A percentile compares a stretch with the other conserved stretches of the same genome.
phyloP scores from a whole-genome alignment of 2,797 vertebrate species.

The Catostomus latipinnis region DNA sequence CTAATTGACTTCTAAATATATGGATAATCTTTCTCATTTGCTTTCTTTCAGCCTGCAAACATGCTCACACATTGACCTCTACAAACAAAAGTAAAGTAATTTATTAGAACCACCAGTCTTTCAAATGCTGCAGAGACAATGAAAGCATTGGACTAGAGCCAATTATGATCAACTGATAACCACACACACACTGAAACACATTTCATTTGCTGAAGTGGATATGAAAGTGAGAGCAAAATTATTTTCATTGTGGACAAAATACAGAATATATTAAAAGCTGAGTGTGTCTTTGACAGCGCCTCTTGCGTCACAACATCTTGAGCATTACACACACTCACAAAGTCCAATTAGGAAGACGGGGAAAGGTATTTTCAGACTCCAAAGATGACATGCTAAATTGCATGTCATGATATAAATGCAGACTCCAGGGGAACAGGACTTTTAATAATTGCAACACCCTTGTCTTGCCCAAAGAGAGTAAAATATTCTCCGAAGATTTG shows the following conservation, averaged over 20 bases:
- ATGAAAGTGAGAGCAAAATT: constrained; percentile 32
- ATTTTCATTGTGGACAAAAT: constrained; percentile 16
- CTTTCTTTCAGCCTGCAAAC: too few relatives aligned
- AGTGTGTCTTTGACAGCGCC: constrained; percentile 13
- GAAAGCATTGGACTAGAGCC: constrained; percentile 45
- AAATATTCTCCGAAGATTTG: constrained; percentile 9
- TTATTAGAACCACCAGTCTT: constrained; percentile 75
- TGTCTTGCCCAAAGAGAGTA: constrained; percentile 7
- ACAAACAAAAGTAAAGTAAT: constrained; percentile 67
- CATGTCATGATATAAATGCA: constrained; percentile 57
- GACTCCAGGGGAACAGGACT: constrained; percentile 37
- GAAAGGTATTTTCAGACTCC: constrained; percentile 40
- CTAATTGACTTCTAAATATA: constrained; percentile 21
- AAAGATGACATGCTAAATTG: constrained; percentile 53
- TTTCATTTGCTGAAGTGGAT: constrained; percentile 10
- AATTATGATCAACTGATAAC: constrained; percentile 38
- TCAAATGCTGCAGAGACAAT: constrained; percentile 46
- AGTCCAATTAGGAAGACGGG: constrained; percentile 50
- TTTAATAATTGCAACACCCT: constrained; percentile 43
- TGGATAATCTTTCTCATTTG: constrained; percentile 6
- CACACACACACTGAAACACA: not conserved
- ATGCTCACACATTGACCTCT: constrained; percentile 31
- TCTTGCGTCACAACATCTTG: constrained; percentile 13
- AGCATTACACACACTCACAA: constrained; percentile 26
- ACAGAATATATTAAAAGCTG: constrained; percentile 7